phyloP scores from a whole-genome alignment of 2,888 invertebrate genomes.

The Chymomyza fuscimana region DNA sequence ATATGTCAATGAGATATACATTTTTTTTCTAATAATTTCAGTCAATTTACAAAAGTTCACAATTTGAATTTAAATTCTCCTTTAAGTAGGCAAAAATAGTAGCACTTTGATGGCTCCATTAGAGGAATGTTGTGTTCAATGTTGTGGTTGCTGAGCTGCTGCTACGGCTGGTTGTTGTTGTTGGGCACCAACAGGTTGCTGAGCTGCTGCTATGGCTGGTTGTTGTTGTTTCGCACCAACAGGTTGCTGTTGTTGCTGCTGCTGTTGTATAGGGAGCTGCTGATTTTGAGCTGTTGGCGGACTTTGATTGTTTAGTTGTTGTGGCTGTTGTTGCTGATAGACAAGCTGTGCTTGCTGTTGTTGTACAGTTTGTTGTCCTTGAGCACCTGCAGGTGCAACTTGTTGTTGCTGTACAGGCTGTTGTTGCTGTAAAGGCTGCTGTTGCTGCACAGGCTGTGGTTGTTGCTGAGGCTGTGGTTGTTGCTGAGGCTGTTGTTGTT shows the following conservation, averaged over 20 bases:
- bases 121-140: conserved; percentile 48
- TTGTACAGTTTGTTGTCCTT: conserved; percentile 35
- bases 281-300: conserved; percentile 29
- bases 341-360: conserved; percentile 45
- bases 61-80: not conserved
- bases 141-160: conserved; percentile 41
- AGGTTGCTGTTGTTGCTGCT: conserved; percentile 18
- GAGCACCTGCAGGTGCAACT: conserved; percentile 35
- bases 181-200: conserved; percentile 7
- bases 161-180: conserved; percentile 33
- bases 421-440: conserved; percentile 31
- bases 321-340: conserved; percentile 50
- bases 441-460: conserved; percentile 33
- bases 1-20: conserved; percentile 18
- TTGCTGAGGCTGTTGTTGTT: conserved; percentile 57
- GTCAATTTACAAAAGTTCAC: conserved; percentile 14
- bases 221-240: conserved; percentile 18
- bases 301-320: conserved; percentile 24
- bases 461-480: conserved; percentile 49
- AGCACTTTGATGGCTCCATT: conserved; percentile 2
- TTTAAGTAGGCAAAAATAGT: conserved; percentile 20
- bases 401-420: conserved; percentile 21
- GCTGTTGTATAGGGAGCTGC: conserved; percentile 37
- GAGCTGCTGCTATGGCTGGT: conserved; percentile 26
- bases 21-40: conserved; percentile 22